Evolutionary conservation across 2,888 invertebrate genomes (phyloP).

Genomic region (Lasioglossum zephyrum): DNA sequence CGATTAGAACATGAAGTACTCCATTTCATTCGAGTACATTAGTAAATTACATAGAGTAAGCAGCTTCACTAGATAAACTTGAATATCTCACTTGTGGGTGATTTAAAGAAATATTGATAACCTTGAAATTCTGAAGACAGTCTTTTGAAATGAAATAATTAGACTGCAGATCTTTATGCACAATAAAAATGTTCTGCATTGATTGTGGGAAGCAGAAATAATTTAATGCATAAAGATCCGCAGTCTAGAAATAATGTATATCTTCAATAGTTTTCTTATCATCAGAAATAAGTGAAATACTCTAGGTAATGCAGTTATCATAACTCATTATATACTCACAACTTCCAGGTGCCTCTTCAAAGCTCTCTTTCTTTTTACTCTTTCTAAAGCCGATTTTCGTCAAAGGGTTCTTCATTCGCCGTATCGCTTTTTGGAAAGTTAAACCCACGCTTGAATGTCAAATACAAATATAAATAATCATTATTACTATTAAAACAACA

Average conservation of each 20-base stretch:
- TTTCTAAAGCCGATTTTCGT: constrained; percentile 93
- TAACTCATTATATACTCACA: constrained; percentile 85
- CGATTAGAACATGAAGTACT: background rate
- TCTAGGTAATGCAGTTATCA: background rate
- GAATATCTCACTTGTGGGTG: background rate
- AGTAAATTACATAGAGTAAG: background rate
- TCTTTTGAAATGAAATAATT: too few species aligned
- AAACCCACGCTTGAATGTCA: constrained; percentile 86
- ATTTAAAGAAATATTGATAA: too few species aligned
- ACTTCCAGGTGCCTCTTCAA: constrained; percentile 93
- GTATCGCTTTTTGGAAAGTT: constrained; percentile 92
- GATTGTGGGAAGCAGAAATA: too few species aligned
- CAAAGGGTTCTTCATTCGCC: constrained; percentile 95
- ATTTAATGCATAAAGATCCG: too few species aligned
- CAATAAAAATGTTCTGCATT: too few species aligned
- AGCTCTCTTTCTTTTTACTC: constrained; percentile 94
- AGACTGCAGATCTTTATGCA: too few species aligned
- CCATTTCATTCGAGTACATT: background rate
- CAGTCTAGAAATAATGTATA: background rate
- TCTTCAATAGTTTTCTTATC: background rate
- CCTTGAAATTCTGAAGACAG: too few species aligned
- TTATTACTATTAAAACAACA: too few species aligned
- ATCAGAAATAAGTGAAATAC: background rate
- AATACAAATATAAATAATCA: background rate
- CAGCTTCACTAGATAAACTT: background rate